These are phyloP conservation scores for Pogonocichla stellata DNA, from an alignment of 2,113 vertebrate species.

Conservation along the genomic window DNA sequence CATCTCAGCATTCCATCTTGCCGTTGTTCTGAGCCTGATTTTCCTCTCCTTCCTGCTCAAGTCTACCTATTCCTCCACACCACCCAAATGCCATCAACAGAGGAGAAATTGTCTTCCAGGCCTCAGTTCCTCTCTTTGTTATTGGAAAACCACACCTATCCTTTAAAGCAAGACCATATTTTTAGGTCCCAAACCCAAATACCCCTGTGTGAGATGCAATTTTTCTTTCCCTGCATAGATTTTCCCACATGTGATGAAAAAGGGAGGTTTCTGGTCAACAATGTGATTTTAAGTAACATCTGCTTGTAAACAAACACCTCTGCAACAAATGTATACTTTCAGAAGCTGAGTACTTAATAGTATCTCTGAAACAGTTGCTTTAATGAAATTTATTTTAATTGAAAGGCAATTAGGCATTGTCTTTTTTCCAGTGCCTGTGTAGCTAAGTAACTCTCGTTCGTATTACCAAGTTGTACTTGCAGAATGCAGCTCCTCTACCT, in stretches of 20 bases:
- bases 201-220: neutral
- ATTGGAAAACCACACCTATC: neutral
- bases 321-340: neutral
- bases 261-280: neutral
- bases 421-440: neutral
- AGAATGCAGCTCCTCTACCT: neutral
- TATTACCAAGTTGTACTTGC: neutral
- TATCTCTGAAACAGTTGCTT: neutral
- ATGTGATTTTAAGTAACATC: neutral
- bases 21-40: accelerated
- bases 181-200: neutral
- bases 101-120: neutral
- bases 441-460: neutral
- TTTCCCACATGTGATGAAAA: neutral
- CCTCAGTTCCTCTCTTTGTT: neutral
- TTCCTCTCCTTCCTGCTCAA: neutral
- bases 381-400: slow-evolving; percentile 6
- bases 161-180: neutral
- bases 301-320: neutral
- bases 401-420: neutral
- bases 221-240: neutral
- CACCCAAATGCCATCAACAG: neutral
- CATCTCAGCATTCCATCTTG: neutral
- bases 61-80: neutral
- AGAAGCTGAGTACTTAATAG: neutral